phyloP scores from a whole-genome alignment of 2,888 invertebrate species.

The Apotomis turbidana region DNA sequence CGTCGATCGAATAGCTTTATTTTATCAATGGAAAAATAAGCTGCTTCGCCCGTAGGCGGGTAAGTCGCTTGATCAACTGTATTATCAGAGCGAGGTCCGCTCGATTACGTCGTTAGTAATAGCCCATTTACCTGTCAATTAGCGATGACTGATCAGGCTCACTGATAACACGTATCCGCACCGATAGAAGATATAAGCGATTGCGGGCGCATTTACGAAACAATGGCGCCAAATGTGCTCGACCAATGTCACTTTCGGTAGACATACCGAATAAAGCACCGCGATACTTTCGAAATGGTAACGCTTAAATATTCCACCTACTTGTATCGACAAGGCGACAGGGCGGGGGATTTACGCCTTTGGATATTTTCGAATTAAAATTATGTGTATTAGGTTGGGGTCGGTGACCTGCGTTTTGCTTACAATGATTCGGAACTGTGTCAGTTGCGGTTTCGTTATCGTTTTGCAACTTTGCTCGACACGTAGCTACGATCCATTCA shows the following conservation, averaged over 20 bases:
- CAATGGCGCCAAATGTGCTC: conserved; percentile 27
- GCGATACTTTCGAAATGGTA: conserved; percentile 34
- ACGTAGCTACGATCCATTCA: conserved; percentile 74
- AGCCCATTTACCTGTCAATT: conserved; percentile 75
- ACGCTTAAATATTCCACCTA: conserved; percentile 40
- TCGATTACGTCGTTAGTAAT: conserved; percentile 64
- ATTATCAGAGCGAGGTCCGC: conserved; percentile 54
- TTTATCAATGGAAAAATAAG: conserved; percentile 37
- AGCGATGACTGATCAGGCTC: conserved; percentile 55
- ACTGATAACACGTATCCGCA: conserved; percentile 47
- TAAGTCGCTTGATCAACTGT: conserved; percentile 54
- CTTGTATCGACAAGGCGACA: conserved; percentile 37
- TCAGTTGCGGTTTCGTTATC: conserved; percentile 39
- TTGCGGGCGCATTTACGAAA: conserved; percentile 33
- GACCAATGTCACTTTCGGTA: conserved; percentile 24
- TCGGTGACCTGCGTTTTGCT: conserved; percentile 31
- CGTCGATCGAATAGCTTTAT: conserved; percentile 50
- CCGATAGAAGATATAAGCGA: conserved; percentile 11
- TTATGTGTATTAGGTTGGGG: conserved; percentile 31
- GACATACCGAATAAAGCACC: conserved; percentile 22
- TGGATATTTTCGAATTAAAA: conserved; percentile 32
- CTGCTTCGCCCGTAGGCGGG: conserved; percentile 38
- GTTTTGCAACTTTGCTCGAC: conserved; percentile 48
- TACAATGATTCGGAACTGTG: conserved; percentile 27
- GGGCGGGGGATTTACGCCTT: conserved; percentile 36